Evolutionary conservation across 2,888 invertebrate genomes (phyloP), one percentile per base, ranked within the genome.

Genomic region (Apodemia zela): DNA sequence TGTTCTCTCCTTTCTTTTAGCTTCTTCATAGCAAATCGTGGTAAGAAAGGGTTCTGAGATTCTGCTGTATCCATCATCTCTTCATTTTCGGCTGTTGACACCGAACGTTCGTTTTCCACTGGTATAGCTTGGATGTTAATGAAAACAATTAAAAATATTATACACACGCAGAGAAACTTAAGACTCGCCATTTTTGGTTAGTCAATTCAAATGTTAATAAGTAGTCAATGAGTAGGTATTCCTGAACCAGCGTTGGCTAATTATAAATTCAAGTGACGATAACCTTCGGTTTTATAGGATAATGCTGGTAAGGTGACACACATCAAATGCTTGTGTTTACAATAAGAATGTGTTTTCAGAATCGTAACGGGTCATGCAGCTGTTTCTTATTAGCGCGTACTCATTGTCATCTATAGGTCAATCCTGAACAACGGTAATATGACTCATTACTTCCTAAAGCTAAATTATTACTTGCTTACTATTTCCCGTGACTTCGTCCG

Each of bases 1-100:
- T 78, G 71, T 65, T 85, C 78, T n/a, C 82, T 76, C 64, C 84
- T 78, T 67, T 88, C 85, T 69, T 85, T 85, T 38, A 91, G 69
- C 65, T 73, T 80, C 68, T 70, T 84, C 90, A 91, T 91, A 0
- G 89, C 87, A 68, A 91, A 91, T 17, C 84, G 75, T 11, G 91
- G 91, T 66, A 89, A 69, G 64, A 89, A 89, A 1, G 89, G 87
- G 70, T 89, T 84, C 67, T 85, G 85, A 0, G 81, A 73, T 66
- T 86, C 89, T 1, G 89, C 91, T 0, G 76, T 77, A 63, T 87
- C 86, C 90, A 91, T 89, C 69, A 86, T 82, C 65, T 89, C 87
- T 2, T 72, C 78, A 54, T 45, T 45, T 7, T 71, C 72, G 5
- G 68, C 21, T 49, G 63, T 17, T 18, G 65, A 33, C 10, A 64